Evolutionary conservation across 2,888 invertebrate species (phyloP).

Genomic region (Eupithecia pulchellata): DNA sequence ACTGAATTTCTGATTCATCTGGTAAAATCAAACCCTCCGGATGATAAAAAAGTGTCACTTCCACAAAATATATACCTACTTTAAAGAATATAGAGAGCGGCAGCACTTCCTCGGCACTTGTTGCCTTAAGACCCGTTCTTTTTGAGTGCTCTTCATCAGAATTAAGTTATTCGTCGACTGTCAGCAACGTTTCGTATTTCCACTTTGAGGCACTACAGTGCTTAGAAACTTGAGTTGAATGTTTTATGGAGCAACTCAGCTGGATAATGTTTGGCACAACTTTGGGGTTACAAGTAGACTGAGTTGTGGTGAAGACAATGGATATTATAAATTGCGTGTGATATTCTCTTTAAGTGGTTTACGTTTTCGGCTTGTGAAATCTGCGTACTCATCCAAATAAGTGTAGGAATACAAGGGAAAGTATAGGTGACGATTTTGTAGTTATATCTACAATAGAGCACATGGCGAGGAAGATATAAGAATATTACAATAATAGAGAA

Average conservation of each 20-base stretch:
- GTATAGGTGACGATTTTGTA: background rate
- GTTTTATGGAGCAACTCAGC: constrained; percentile 43
- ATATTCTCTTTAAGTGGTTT: constrained; percentile 25
- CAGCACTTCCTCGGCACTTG: constrained; percentile 9
- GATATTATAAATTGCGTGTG: constrained; percentile 33
- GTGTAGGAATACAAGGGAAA: background rate
- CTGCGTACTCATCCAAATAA: background rate
- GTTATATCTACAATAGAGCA: background rate
- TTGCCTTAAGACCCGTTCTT: constrained; percentile 59
- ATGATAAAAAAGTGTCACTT: background rate
- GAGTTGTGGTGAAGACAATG: constrained; percentile 34
- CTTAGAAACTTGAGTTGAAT: constrained; percentile 45
- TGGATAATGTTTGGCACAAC: constrained; percentile 43
- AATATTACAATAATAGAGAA: no score
- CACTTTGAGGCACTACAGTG: constrained; percentile 47
- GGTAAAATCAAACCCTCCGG: background rate
- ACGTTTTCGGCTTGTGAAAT: constrained; percentile 7
- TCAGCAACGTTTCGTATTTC: constrained; percentile 56
- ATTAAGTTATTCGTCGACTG: constrained; percentile 67
- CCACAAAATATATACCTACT: background rate
- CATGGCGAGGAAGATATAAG: background rate
- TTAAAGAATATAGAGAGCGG: background rate
- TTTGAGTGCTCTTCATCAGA: constrained; percentile 70
- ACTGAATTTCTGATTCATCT: background rate
- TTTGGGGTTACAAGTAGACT: constrained; percentile 40